Base-by-base conservation (phyloP, 2,888 invertebrate genomes). In the Pollenia angustigena region DNA sequence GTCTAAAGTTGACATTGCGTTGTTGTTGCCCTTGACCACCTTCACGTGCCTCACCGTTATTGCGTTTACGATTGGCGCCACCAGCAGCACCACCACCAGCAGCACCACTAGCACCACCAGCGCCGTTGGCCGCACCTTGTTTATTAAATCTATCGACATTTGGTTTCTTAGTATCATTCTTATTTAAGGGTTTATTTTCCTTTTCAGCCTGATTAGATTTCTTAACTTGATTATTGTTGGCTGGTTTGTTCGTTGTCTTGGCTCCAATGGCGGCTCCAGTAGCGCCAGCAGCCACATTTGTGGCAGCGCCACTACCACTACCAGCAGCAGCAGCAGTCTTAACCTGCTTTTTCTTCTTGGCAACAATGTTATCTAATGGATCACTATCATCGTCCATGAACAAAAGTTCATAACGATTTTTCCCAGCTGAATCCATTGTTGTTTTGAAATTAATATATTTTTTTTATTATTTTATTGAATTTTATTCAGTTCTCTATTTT, bases 301-400 rank as follows among this genome's bases (percentile, higher is more conserved):
- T 68, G 52, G 88, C 88, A 80, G 89, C 88, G 64, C 78, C 81
- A 58, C 81, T 32, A 32, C 32, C 18, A 18, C n/a, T n/a, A n/a
- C 1, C 32, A 32, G 32, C 78, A 82, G 88, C 88, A 87, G 90
- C 81, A 85, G 90, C 89, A 88, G 90, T 90, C 89, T 90, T 90
- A 89, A 90, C 90, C 90, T 92, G 91, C 89, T 92, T 91, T 89
- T 90, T 91, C 90, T 92, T 91, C 90, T 92, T 92, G 87, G 91
- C 91, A 89, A 91, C 91, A 89, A 92, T 90, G 91, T 92, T 93
- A 92, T 93, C 93, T 92, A 93, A 92, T 91, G 93, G 92, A 91
- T 93, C 93, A 90, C 91, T 91, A 91, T 93, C 93, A 89, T 93
- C 93, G 91, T 93, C 93, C 92, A 93, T 93, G 92, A 92, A 93